Conservation (phyloP, 2,113 vertebrate species). For the Anser brachyrhynchus region DNA sequence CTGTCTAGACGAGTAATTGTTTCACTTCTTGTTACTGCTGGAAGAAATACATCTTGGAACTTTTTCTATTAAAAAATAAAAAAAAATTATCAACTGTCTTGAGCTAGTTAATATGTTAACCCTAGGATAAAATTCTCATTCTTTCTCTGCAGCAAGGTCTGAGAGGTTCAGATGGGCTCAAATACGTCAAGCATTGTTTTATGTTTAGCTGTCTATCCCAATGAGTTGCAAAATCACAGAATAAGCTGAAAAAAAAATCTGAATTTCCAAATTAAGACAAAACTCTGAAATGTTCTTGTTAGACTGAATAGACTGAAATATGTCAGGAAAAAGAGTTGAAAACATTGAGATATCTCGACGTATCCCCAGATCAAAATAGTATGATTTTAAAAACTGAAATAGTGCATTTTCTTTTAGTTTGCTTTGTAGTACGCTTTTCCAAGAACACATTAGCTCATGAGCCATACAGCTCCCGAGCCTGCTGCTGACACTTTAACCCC, state of each 20-base stretch:
- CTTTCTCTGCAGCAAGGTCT: not conserved
- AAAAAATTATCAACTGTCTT: not conserved
- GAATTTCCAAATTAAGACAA: not conserved
- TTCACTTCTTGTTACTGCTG: not conserved
- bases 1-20: not conserved
- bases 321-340: not conserved
- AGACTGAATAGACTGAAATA: not conserved
- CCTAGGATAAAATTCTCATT: not conserved
- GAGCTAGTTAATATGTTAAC: not conserved
- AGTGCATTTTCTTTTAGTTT: not conserved
- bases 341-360: rapidly evolving
- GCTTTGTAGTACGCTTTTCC: not conserved
- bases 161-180: not conserved
- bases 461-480: not conserved
- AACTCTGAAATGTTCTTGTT: not conserved
- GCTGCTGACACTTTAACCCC: not conserved
- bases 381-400: not conserved
- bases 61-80: not conserved
- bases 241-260: not conserved
- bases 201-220: not conserved
- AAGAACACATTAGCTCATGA: not conserved
- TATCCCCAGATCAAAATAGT: not conserved
- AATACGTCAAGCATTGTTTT: not conserved
- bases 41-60: not conserved
- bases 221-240: not conserved